Percentiles rank a stretch among this genome's conserved stretches.
phyloP scores from a whole-genome alignment of 2,113 vertebrate genomes.

The Corythoichthys intestinalis region DNA sequence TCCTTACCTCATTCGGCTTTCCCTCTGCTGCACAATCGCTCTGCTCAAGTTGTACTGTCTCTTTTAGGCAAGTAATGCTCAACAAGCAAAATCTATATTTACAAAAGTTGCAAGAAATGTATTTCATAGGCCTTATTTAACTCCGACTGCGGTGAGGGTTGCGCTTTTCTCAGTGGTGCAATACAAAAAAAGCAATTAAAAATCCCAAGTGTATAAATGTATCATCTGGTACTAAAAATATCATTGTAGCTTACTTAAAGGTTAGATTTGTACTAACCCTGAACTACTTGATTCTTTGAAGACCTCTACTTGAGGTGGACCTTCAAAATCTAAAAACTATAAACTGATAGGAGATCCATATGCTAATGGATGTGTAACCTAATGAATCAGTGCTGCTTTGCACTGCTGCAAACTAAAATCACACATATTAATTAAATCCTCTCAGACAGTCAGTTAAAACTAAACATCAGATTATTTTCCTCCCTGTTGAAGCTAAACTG shows the following conservation, averaged over 20 bases:
- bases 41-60: slow-evolving; percentile 12
- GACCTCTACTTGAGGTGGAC: background rate
- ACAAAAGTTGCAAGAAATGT: slow-evolving; percentile 6
- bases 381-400: background rate
- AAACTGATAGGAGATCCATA: too few relatives aligned
- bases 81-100: slow-evolving; percentile 14
- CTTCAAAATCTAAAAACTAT: background rate
- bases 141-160: background rate
- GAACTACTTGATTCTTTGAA: background rate
- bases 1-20: slow-evolving; percentile 32
- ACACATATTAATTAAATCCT: background rate
- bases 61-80: background rate
- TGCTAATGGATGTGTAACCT: background rate
- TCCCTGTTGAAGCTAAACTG: background rate
- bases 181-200: background rate
- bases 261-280: background rate
- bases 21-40: slow-evolving; percentile 24
- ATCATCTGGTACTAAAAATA: too few relatives aligned
- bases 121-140: background rate
- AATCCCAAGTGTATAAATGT: background rate
- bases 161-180: background rate
- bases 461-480: background rate
- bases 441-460: background rate
- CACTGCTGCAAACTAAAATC: background rate
- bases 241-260: background rate